phyloP scores from a whole-genome alignment of 2,888 invertebrate species.

The Parnassius smintheus region DNA sequence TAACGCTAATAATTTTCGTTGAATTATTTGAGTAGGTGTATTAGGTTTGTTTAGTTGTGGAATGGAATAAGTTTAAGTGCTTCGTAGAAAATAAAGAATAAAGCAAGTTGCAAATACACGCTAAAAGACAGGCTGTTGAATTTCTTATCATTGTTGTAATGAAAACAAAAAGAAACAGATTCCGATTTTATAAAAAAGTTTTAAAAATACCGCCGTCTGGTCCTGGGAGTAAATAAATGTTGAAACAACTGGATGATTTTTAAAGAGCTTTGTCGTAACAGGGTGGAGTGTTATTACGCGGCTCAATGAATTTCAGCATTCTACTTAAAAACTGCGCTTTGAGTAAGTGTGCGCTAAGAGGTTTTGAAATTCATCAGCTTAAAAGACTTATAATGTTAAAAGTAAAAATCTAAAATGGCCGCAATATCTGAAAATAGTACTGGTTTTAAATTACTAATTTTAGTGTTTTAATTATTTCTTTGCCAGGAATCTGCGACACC shows the following conservation, averaged over 20 bases:
- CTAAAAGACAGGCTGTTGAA: conserved; percentile 41
- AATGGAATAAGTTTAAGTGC: too few species aligned
- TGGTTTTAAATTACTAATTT: too few species aligned
- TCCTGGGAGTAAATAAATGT: conserved; percentile 47
- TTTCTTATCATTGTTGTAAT: conserved; percentile 55
- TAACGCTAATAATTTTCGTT: too few species aligned
- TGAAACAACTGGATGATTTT: conserved; percentile 50
- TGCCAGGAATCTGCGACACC: too few species aligned
- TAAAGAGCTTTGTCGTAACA: conserved; percentile 50
- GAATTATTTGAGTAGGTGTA: too few species aligned
- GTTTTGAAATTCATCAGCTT: conserved; percentile 31
- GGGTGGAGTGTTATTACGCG: conserved; percentile 51
- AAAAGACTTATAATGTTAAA: conserved; percentile 36
- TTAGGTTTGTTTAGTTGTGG: too few species aligned
- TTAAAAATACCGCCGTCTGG: conserved; percentile 39
- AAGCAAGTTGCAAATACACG: conserved; percentile 33
- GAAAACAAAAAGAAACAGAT: conserved; percentile 53
- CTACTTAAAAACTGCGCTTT: conserved; percentile 16
- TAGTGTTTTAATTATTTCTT: too few species aligned
- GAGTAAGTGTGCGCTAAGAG: conserved; percentile 19
- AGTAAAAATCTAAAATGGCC: not conserved
- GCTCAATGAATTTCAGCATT: conserved; percentile 41
- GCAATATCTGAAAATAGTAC: too few species aligned
- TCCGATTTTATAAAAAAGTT: conserved; percentile 30
- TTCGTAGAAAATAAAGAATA: not conserved